These are phyloP conservation scores for Cotesia glomerata DNA, from an alignment of 1,140 invertebrate species.

Conservation along the genomic window DNA sequence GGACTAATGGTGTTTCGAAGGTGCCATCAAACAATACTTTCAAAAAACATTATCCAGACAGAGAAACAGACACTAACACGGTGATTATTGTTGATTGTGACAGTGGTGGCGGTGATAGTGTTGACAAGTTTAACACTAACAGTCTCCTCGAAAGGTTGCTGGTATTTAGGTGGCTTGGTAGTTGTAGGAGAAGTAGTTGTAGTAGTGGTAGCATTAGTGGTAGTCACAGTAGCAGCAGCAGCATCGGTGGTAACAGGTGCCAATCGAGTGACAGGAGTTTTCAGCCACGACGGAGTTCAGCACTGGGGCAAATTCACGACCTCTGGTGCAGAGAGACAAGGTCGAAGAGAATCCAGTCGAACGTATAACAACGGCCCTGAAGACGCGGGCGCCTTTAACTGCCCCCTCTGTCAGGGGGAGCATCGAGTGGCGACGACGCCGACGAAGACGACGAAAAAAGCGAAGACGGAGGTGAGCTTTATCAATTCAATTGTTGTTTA, in stretches of 20 bases:
- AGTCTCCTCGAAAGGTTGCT: background rate
- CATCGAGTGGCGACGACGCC: conserved; percentile 50
- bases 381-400: conserved; percentile 47
- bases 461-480: conserved; percentile 53
- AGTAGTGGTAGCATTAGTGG: too few species aligned
- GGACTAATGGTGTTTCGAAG: conserved; percentile 29
- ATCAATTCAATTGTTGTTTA: background rate
- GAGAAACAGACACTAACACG: conserved; percentile 37
- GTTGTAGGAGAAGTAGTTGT: too few species aligned
- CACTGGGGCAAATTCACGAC: conserved; percentile 57
- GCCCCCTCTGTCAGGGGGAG: conserved; percentile 58
- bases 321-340: conserved; percentile 59
- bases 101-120: conserved; percentile 37
- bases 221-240: background rate
- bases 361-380: conserved; percentile 60
- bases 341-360: conserved; percentile 36
- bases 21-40: conserved; percentile 15
- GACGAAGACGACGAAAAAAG: conserved; percentile 63
- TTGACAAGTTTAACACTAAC: conserved; percentile 30
- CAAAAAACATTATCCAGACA: conserved; percentile 21
- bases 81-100: conserved; percentile 49
- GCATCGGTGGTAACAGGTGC: conserved; percentile 1
- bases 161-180: background rate
- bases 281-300: conserved; percentile 59
- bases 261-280: conserved; percentile 19